Percentiles rank a stretch among this genome's conserved stretches.
phyloP scores from a whole-genome alignment of 2,888 invertebrate genomes.

The Dichetophora obliterata region DNA sequence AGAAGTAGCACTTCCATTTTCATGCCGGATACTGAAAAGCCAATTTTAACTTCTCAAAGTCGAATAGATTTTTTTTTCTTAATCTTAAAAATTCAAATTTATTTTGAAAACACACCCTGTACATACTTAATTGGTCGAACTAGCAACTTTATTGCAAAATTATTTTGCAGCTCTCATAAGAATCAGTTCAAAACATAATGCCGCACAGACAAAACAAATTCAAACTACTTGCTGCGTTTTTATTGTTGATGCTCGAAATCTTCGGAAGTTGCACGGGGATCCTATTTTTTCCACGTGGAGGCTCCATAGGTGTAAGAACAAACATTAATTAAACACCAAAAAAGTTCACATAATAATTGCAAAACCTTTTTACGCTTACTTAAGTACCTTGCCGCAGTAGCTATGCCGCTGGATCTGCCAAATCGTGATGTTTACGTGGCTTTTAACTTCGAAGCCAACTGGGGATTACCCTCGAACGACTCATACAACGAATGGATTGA shows the following conservation, averaged over 20 bases:
- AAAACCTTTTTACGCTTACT: slow-evolving; percentile 49
- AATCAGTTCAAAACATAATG: neutral
- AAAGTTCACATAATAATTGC: neutral
- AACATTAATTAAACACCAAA: neutral
- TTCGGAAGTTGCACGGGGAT: slow-evolving; percentile 27
- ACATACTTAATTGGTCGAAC: neutral
- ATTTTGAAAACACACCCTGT: neutral
- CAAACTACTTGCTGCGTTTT: neutral
- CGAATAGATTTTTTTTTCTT: no score
- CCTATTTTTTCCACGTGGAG: slow-evolving; percentile 59
- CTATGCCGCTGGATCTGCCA: slow-evolving; percentile 78
- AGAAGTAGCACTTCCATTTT: no score
- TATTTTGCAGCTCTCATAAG: neutral
- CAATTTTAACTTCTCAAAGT: no score
- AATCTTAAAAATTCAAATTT: no score
- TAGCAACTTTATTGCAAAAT: neutral
- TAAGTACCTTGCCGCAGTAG: slow-evolving; percentile 79
- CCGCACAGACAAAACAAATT: neutral
- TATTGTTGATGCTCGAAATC: neutral
- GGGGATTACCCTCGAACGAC: slow-evolving; percentile 74
- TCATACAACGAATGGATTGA: slow-evolving; percentile 73
- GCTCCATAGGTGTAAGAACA: slow-evolving; percentile 58
- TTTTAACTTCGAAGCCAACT: slow-evolving; percentile 81
- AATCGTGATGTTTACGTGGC: slow-evolving; percentile 80
- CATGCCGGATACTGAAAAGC: no score